Evolutionary conservation across 2,888 invertebrate genomes (phyloP), one percentile per base, ranked within the genome.

Genomic region (Synanthedon andrenaeformis): DNA sequence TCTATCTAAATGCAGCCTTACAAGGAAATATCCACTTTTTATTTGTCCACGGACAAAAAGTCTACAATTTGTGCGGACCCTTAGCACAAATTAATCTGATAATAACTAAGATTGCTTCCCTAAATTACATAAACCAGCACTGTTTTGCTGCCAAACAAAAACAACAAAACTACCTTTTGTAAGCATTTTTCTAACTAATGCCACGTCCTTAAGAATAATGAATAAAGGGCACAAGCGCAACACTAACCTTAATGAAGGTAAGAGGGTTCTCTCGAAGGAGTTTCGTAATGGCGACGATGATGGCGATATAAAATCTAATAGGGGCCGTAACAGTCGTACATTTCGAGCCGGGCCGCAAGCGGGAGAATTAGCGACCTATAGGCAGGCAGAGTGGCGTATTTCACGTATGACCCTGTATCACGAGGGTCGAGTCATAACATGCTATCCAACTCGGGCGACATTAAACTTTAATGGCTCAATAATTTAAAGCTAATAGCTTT

Each of bases 231-330:
- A 65, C 60, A 62, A 64, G 61, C 62, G 64, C 64, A 63, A 72
- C 71, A 70, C 69, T 73, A 75, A 69, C 71, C 67, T 73, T 81
- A 83, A 82, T 80, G 78, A 79, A 76, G 72, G 79, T 73, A 71
- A 67, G 65, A 69, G 56, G 55, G 67, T 62, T 68, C 67, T 70
- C 75, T 67, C 72, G 63, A 72, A 79, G 76, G 77, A 75, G 74
- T 73, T 72, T 62, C 67, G 66, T 76, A 76, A 79, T 71, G 61
- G 70, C 68, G 67, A 73, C 74, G 72, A 72, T 80, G 76, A 79
- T 81, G 70, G 74, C 72, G 63, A 64, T 76, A 80, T 82, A 82
- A 82, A 82, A 82, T 81, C 77, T 82, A 82, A 84, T 80, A 76
- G 79, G 65, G 66, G 67, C 67, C 71, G 70, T 70, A 72, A 72